A percentile compares a stretch with the other conserved stretches of the same genome.
Conservation (phyloP, 2,113 vertebrate species). For the Arvicanthis niloticus region DNA sequence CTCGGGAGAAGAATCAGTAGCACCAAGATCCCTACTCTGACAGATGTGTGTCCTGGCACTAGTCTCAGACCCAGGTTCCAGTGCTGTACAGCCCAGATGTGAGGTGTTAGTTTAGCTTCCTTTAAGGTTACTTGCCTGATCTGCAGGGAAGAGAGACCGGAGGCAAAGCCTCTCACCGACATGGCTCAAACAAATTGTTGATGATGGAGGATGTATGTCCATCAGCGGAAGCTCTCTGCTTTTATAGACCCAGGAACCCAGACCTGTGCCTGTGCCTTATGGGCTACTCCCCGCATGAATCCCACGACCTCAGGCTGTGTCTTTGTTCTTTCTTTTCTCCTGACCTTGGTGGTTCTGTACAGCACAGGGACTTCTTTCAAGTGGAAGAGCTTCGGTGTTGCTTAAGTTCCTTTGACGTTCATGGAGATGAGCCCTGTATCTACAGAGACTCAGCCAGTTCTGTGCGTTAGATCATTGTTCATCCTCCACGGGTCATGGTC, state of each 20-base stretch:
- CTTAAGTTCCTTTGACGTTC: conserved; percentile 48
- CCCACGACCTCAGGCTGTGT: background rate
- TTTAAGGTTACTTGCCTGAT: background rate
- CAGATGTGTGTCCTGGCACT: background rate
- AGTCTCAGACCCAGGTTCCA: background rate
- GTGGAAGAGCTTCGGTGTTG: background rate
- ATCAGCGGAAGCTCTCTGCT: background rate
- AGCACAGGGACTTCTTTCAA: background rate
- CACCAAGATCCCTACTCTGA: background rate
- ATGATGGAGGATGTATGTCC: background rate
- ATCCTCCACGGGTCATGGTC: background rate
- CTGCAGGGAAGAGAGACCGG: background rate
- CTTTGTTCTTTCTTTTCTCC: background rate
- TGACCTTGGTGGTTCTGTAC: background rate
- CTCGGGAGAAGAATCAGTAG: conserved; percentile 57
- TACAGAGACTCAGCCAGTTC: background rate
- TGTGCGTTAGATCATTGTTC: background rate
- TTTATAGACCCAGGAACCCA: background rate
- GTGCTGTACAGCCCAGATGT: background rate
- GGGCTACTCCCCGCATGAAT: background rate
- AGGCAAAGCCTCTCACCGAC: background rate
- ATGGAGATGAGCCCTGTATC: background rate
- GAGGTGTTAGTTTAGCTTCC: conserved; percentile 7
- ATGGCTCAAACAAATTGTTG: background rate
- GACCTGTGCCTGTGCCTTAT: background rate